Base-by-base conservation (phyloP, 2,797 vertebrate genomes). In the Poeciliopsis infans region DNA sequence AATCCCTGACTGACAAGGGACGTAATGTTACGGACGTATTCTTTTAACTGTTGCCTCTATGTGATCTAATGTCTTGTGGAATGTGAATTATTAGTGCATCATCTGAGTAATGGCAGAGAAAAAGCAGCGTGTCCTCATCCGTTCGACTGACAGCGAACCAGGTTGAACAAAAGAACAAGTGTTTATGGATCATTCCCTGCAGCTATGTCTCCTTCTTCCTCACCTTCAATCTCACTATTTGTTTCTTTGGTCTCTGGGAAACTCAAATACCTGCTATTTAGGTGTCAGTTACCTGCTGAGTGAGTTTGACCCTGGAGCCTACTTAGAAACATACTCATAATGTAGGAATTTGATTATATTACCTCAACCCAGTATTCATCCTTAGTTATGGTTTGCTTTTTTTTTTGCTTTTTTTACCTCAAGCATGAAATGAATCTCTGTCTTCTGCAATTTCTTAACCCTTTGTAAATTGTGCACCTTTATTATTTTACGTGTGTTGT, bases 41-140 rank as follows among this genome's bases (percentile, higher is more conserved):
- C 3, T 10, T 10, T 15, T 68, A 36, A 36, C 73, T 28, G 18
- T 6, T 15, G 47, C 28, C 46, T 51, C 11, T 45, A 66, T 82
- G 39, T 88, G 86, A 90, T 73, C 75, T 79, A 74, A 88, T 89
- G 91, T 82, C 83, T 74, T 41, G 20, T 84, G 89, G 90, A 91
- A 92, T 93, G 82, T 80, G 77, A 74, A 28, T 10, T 23, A 11
- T 41, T 72, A 75, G 74, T 77, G 11, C 61, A 51, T 59, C 55
- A 59, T 28, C 55, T 28, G 74, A 51, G 43, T 64, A 66, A n/a
- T 33, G 43, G 57, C 45, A 69, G 46, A 86, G 55, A 81, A 70
- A 25, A 87, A 74, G 59, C 59, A 76, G 77, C 79, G 55, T 70
- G 79, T 72, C 73, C 81, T 55, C 46, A 84, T 91, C 86, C 86